Percentiles rank a stretch among this genome's conserved stretches.
Evolutionary conservation across 64 coral and sea anemone genomes (phyloP).

Genomic region (Montipora efflorescens): DNA sequence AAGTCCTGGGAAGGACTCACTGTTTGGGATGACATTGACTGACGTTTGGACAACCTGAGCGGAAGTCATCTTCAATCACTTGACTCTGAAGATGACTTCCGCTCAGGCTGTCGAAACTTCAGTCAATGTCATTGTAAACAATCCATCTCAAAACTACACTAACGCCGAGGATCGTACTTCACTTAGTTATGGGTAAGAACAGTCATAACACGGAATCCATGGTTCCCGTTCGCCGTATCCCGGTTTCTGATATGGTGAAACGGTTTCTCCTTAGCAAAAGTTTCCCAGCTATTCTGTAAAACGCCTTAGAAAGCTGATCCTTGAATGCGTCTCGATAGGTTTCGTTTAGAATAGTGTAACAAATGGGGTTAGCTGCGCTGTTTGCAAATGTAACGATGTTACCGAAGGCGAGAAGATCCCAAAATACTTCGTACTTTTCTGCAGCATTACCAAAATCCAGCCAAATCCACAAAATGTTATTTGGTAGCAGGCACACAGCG

Average conservation of each 20-base stretch:
- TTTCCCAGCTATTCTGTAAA: neutral
- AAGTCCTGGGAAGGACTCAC: no score
- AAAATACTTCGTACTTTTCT: constrained; percentile 27
- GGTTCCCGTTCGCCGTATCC: neutral
- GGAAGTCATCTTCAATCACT: no score
- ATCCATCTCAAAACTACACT: no score
- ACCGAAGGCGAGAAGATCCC: constrained; percentile 58
- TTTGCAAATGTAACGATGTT: constrained; percentile 71
- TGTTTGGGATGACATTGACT: no score
- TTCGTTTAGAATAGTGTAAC: constrained; percentile 66
- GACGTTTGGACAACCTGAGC: no score
- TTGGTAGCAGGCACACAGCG: constrained; percentile 68
- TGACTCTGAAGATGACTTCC: no score
- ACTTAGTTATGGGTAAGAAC: no score
- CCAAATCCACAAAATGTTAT: constrained; percentile 73
- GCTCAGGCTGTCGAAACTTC: no score
- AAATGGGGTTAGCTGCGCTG: constrained; percentile 74
- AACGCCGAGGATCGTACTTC: no score
- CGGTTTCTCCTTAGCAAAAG: neutral
- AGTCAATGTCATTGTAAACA: no score
- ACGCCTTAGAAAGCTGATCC: constrained; percentile 20
- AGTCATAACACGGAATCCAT: constrained; percentile 3
- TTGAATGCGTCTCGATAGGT: constrained; percentile 59
- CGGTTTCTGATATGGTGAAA: neutral
- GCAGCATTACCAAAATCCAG: constrained; percentile 68